Conservation (phyloP, 1,140 invertebrate species). For the Nasonia giraulti region DNA sequence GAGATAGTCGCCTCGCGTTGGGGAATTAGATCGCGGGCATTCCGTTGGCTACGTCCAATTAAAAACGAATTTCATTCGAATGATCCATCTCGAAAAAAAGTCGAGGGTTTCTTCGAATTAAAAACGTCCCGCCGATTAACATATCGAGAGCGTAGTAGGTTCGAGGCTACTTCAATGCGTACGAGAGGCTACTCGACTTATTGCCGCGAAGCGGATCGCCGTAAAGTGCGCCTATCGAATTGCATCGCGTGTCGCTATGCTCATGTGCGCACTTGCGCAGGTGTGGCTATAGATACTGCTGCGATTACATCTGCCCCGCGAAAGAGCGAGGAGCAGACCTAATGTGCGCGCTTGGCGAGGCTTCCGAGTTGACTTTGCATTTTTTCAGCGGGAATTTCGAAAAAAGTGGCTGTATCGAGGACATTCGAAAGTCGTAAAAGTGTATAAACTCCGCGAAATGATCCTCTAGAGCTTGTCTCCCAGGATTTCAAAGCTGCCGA, state of each 20-base stretch:
- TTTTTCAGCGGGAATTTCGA: no score
- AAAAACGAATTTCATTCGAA: no score
- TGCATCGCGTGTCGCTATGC: conserved; percentile 45
- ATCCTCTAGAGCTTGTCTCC: no score
- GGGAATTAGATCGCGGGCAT: no score
- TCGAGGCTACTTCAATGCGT: not conserved
- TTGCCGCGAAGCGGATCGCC: conserved; percentile 13
- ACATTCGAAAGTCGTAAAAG: no score
- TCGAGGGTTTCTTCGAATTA: not conserved
- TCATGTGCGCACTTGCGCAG: conserved; percentile 29
- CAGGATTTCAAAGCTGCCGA: no score
- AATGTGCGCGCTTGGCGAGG: not conserved
- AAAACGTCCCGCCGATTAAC: not conserved
- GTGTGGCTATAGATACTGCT: conserved; percentile 35
- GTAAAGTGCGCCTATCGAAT: conserved; percentile 46
- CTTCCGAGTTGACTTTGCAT: conserved; percentile 21
- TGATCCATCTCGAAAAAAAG: no score
- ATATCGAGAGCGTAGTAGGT: not conserved
- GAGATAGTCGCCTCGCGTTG: no score
- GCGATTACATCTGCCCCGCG: conserved; percentile 37
- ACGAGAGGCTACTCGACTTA: not conserved
- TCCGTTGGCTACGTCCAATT: no score
- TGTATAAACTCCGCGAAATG: no score
- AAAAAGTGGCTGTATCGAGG: no score
- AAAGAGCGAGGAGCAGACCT: not conserved